Conservation (phyloP, 2,113 vertebrate genomes). For the Chionodraco myersi region DNA sequence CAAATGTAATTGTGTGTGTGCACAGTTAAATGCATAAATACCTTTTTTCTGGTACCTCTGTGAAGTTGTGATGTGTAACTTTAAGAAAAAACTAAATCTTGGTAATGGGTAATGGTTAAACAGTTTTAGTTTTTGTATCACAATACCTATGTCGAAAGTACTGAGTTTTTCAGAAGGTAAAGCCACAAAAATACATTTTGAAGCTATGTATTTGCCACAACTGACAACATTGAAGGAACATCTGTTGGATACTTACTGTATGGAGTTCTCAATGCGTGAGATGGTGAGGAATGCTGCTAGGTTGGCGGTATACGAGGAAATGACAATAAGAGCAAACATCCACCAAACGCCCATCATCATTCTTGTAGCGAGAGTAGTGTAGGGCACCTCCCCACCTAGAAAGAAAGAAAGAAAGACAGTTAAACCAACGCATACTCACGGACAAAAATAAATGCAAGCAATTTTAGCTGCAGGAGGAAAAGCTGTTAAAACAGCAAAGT, state of each 20-base stretch:
- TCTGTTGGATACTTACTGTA: constrained; percentile 90
- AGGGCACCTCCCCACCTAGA: constrained; percentile 95
- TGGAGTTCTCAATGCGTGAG: constrained; percentile 96
- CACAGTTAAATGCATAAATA: neutral
- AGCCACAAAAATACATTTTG: neutral
- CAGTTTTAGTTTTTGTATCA: neutral
- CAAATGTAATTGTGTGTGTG: neutral
- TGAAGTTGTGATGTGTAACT: neutral
- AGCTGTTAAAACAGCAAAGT: constrained; percentile 24
- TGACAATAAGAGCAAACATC: constrained; percentile 98
- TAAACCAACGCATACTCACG: neutral
- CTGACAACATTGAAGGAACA: neutral
- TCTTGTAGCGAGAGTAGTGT: constrained; percentile 94
- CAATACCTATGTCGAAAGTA: neutral
- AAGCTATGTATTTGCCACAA: neutral
- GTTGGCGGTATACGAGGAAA: constrained; percentile 98
- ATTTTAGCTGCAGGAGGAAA: constrained; percentile 12
- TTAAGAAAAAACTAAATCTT: neutral
- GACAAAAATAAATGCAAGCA: neutral
- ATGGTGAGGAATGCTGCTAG: constrained; percentile 99
- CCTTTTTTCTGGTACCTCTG: neutral
- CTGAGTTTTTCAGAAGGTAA: neutral
- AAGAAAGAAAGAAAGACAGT: neutral
- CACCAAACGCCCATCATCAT: constrained; percentile 99
- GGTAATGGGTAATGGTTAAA: neutral